Evolutionary conservation across 2,797 vertebrate species (phyloP), one percentile per base, ranked within the genome.

Genomic region (Cryptoprocta ferox): DNA sequence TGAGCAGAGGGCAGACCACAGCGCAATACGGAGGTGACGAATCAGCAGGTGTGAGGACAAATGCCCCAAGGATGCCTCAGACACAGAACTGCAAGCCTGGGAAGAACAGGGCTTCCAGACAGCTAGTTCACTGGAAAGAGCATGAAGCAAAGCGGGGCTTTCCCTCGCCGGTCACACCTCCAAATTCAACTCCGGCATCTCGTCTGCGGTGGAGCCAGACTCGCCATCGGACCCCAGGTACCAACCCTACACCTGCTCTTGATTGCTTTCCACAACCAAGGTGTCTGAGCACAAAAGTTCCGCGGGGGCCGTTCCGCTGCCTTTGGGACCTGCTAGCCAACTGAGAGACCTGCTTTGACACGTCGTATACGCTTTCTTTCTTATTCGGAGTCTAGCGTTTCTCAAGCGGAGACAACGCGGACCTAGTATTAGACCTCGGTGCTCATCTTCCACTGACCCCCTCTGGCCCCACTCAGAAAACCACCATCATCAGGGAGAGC

Each of bases 401-500:
- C 92, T 83, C 82, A 45, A 59, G 84, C 24, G 11, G 71, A 89
- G 91, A 87, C 1, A 26, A 42, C 86, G 68, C 3, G 14, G 87
- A 87, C 92, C 91, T 84, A 48, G 89, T 82, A 80, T 86, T 89
- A 93, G 28, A 71, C 45, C 91, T 59, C 78, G 28, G 93, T 0
- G 14, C 82, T 93, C 68, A 89, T 85, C 53, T 65, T 86, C 70
- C 65, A 59, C 75, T 45, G 87, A 92, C 94, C 80, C 21, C 86
- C 94, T 80, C 89, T 39, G 32, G 86, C 65, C 66, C 65, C 53
- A 35, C 37, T 87, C 53, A 70, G 75, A 82, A 89, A 98, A 92
- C 84, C 71, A 96, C 76, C 87, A 53, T 76, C 73, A 94, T 83
- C 79, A 83, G 65, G 6, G 26, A 82, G 61, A 70, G 70, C 45